A percentile compares a stretch with the other conserved stretches of the same genome.
phyloP scores from a whole-genome alignment of 2,888 invertebrate genomes.

The Belgica antarctica region DNA sequence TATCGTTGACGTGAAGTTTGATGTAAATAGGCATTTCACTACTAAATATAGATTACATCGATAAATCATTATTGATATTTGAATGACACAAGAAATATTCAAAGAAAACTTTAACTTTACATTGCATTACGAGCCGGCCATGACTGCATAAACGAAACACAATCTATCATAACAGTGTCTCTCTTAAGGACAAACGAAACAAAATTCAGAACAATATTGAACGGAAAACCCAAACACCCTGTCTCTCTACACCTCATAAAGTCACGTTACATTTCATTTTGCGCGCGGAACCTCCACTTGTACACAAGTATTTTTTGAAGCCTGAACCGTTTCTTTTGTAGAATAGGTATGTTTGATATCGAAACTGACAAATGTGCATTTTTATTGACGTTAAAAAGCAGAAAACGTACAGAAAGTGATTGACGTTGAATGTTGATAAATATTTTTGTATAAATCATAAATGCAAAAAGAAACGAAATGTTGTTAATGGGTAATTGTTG shows the following conservation, averaged over 20 bases:
- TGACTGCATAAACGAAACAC: too few species aligned
- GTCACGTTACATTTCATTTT: constrained; percentile 27
- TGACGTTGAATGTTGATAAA: constrained; percentile 31
- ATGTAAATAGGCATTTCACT: not conserved
- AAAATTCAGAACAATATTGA: not conserved
- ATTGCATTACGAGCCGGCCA: not conserved
- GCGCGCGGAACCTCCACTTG: constrained; percentile 39
- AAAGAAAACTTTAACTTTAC: not conserved
- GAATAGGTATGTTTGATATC: constrained; percentile 41
- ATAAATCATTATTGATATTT: constrained; percentile 24
- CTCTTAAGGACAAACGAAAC: not conserved
- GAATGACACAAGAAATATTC: not conserved
- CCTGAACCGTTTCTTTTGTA: constrained; percentile 42
- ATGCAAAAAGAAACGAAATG: too few species aligned
- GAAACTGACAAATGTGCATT: constrained; percentile 3
- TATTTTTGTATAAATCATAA: constrained; percentile 22
- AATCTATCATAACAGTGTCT: too few species aligned
- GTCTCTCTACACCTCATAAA: not conserved
- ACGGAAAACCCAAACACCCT: not conserved
- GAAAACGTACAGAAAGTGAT: constrained; percentile 23
- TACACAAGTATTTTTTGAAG: constrained; percentile 36
- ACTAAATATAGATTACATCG: not conserved
- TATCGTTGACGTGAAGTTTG: not conserved
- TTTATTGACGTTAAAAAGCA: not conserved
- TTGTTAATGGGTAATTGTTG: constrained; percentile 16